Base-by-base conservation (phyloP, 2,888 invertebrate genomes). In the Drosophila sordidapex region DNA sequence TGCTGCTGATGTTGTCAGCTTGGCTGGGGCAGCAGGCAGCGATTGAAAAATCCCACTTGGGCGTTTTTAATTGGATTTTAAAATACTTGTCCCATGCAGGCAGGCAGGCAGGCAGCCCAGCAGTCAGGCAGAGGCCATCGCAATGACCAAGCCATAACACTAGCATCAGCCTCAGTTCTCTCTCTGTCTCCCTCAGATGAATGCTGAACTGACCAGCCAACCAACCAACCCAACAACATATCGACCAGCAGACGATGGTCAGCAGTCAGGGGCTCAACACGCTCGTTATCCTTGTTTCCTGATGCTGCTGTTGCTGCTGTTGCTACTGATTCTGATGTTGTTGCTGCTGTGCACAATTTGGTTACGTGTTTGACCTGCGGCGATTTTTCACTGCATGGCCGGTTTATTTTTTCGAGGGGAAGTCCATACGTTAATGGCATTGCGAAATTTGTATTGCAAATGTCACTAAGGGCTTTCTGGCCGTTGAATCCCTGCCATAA, bases 41-140 rank as follows among this genome's bases (percentile, higher is more conserved):
- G 91, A 91, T 92, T 92, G 91, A 91, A 91, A 90, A 91, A 84
- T 91, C 91, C 90, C 91, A 87, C 85, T 87, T 85, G 91, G 90
- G 91, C 89, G 90, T 92, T 91, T 92, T 93, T 93, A 93, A 93
- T 93, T 93, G 93, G 93, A 93, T 93, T 93, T 93, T 92, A 92
- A 93, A 93, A 92, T 91, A 92, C 93, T 91, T 87, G 81, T 83
- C 79, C 80, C 87, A 87, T 89, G 74, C 90, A 87, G 77, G 60
- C 79, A 57, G 69, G 58, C 73, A 21, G 25, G 25, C 69, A 59
- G 21, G 59, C 69, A 59, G 57, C 29, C 70, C 54, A 40, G 13
- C 68, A 35, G 56, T 27, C 56, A 56, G 43, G 51, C 69, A 59
- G 57, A 60, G 67, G 57, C 60, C 46, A 25, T 46, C 21, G 69